Evolutionary conservation across 2,113 vertebrate species (phyloP).

Genomic region (Elephantulus edwardii): DNA sequence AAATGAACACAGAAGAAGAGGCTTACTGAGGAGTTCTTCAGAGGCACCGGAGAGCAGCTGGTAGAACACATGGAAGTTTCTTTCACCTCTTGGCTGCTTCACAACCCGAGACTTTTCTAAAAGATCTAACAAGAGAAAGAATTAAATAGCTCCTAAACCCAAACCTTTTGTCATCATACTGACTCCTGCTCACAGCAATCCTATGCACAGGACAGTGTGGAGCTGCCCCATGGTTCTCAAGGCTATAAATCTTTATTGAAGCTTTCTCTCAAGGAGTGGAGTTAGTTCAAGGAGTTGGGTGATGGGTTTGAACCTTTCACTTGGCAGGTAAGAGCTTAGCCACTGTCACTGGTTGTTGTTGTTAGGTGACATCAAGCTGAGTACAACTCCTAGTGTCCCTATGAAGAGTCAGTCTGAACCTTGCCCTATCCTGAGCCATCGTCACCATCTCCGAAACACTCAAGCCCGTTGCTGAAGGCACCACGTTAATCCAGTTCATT

Average conservation of each 20-base stretch:
- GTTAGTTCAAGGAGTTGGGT: too few species aligned
- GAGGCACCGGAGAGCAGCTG: conserved; percentile 97
- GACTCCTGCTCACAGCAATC: not conserved
- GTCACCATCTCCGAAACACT: too few species aligned
- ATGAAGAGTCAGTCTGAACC: too few species aligned
- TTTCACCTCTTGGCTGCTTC: conserved; percentile 97
- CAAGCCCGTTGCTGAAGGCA: too few species aligned
- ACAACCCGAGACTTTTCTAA: conserved; percentile 97
- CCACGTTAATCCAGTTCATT: too few species aligned
- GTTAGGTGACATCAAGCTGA: too few species aligned
- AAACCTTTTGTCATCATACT: not conserved
- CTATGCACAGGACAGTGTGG: not conserved
- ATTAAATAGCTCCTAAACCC: not conserved
- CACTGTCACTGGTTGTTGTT: not conserved
- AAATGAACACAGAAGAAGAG: not conserved
- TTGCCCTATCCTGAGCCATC: too few species aligned
- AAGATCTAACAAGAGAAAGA: conserved; percentile 87
- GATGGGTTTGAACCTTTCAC: not conserved
- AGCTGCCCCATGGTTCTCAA: not conserved
- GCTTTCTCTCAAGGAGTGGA: not conserved
- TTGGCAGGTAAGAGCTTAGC: not conserved
- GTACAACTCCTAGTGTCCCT: too few species aligned
- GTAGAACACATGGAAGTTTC: conserved; percentile 99
- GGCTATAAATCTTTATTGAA: not conserved
- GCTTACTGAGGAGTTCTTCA: conserved; percentile 94